Conservation (phyloP, 2,888 invertebrate genomes). For the Calameuta pallipes region DNA sequence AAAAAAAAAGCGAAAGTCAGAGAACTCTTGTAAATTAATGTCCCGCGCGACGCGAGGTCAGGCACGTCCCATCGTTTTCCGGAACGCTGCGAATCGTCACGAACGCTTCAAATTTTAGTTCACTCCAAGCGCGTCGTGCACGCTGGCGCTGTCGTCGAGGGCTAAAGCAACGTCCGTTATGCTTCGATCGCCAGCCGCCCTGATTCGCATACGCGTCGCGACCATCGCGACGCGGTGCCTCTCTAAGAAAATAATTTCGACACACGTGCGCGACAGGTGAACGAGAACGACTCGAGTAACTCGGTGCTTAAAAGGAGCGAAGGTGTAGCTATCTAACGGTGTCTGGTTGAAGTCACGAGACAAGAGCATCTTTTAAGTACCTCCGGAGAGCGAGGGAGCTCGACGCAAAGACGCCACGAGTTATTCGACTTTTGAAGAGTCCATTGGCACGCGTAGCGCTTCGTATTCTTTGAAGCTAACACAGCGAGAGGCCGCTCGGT, state of each 20-base stretch:
- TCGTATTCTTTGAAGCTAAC: background rate
- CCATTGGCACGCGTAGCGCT: background rate
- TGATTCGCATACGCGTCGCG: background rate
- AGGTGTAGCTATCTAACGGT: background rate
- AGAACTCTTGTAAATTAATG: constrained; percentile 14
- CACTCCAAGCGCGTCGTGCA: background rate
- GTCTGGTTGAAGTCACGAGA: background rate
- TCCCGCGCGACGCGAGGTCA: constrained; percentile 11
- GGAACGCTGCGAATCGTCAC: background rate
- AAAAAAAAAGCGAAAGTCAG: constrained; percentile 59
- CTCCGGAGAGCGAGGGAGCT: background rate
- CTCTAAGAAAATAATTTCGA: background rate
- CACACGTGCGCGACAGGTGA: background rate
- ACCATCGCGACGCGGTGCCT: background rate
- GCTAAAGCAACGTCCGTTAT: background rate
- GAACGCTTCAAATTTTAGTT: background rate
- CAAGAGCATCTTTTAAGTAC: background rate
- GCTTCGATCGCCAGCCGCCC: background rate
- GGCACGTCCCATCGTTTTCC: background rate
- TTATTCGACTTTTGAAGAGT: background rate
- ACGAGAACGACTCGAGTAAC: background rate
- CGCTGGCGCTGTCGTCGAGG: too few relatives aligned
- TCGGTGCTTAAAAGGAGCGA: background rate
- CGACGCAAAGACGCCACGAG: background rate
- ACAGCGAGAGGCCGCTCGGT: background rate